Evolutionary conservation across 2,888 invertebrate species (phyloP).

Genomic region (Listrodromus nycthemerus): DNA sequence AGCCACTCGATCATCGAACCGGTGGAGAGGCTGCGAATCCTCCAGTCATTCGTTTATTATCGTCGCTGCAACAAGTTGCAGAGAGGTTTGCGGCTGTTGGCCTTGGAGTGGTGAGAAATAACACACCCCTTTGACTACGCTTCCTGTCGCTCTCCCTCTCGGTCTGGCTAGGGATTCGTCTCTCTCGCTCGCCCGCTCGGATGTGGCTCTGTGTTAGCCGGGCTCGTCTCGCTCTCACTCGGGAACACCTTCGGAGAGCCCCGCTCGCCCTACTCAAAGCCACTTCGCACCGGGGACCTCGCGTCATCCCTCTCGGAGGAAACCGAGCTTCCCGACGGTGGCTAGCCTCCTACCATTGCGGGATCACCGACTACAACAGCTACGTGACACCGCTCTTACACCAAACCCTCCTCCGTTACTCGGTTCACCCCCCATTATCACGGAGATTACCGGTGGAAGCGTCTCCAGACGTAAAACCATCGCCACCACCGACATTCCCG

Average conservation of each 20-base stretch:
- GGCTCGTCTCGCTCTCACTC: conserved; percentile 52
- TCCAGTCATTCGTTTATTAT: conserved; percentile 81
- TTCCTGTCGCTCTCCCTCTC: conserved; percentile 70
- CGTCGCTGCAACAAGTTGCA: conserved; percentile 82
- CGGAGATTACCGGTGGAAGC: conserved; percentile 57
- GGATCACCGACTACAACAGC: conserved; percentile 47
- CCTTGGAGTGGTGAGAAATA: conserved; percentile 70
- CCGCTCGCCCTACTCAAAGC: conserved; percentile 54
- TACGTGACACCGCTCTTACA: conserved; percentile 48
- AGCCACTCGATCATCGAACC: conserved; percentile 61
- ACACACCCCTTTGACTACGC: conserved; percentile 68
- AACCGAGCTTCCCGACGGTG: conserved; percentile 67
- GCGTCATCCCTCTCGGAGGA: conserved; percentile 71
- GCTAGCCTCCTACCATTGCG: conserved; percentile 62
- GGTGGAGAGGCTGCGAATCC: conserved; percentile 61
- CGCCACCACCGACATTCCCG: conserved; percentile 24
- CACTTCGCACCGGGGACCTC: conserved; percentile 59
- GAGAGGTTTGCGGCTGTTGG: conserved; percentile 69
- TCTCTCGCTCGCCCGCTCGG: conserved; percentile 51
- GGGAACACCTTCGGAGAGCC: conserved; percentile 32
- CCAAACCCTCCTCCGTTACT: background rate
- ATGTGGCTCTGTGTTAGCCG: conserved; percentile 22
- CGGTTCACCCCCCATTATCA: conserved; percentile 52
- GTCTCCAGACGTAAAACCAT: conserved; percentile 45
- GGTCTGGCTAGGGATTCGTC: conserved; percentile 57